Conservation (phyloP, 1,140 invertebrate genomes). For the Trialeurodes vaporariorum region DNA sequence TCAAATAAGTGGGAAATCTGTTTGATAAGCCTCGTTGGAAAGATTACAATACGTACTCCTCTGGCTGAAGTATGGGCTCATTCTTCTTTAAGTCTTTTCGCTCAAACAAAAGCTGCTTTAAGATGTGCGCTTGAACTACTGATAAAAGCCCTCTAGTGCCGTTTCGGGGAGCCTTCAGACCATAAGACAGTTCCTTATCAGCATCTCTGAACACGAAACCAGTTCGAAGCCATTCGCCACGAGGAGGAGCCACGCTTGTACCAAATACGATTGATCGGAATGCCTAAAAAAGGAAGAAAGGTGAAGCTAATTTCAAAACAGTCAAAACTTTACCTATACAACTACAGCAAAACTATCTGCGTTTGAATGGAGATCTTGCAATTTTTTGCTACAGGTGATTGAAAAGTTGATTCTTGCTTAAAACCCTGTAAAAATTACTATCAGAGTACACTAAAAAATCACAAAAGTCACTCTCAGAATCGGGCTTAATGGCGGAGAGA, state of each 20-base stretch:
- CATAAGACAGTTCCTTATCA: conserved; percentile 44
- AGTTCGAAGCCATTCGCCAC: conserved; percentile 48
- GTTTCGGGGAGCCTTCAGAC: conserved; percentile 45
- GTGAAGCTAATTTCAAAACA: no score
- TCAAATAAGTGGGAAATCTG: no score
- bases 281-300: conserved; percentile 36
- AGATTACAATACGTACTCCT: conserved; percentile 36
- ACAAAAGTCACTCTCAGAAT: no score
- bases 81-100: conserved; percentile 26
- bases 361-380: no score
- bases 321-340: no score
- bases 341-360: no score
- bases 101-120: conserved; percentile 56
- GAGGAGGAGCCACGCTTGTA: conserved; percentile 43
- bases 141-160: conserved; percentile 50
- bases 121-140: conserved; percentile 50
- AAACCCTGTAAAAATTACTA: no score
- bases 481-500: no score
- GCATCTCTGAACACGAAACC: conserved; percentile 44
- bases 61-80: conserved; percentile 39
- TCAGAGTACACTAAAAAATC: no score
- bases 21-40: background rate
- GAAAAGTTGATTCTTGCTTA: no score
- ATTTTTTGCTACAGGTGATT: no score
- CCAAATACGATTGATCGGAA: conserved; percentile 46